These are phyloP conservation scores for Salvelinus sp. DNA, from an alignment of 2,113 vertebrate genomes.

Conservation along the genomic window DNA sequence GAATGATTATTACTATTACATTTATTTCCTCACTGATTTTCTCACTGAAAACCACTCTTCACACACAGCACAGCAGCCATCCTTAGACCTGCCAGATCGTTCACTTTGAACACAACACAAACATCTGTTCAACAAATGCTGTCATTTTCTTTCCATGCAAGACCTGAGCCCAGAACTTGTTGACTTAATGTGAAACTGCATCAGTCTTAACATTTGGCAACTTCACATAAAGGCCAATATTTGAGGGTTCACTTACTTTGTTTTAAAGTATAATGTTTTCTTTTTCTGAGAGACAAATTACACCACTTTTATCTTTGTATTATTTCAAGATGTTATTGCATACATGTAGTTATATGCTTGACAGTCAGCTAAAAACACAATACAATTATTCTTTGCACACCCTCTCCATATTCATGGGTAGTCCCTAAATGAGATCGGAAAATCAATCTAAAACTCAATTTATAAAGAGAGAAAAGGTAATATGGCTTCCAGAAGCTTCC, in stretches of 20 bases:
- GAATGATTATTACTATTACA: not conserved
- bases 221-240: slow-evolving; percentile 6
- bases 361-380: not conserved
- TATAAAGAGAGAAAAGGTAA: not conserved
- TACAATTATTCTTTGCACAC: not conserved
- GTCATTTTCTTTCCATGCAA: slow-evolving; percentile 43
- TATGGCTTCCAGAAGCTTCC: not conserved
- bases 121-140: slow-evolving; percentile 47
- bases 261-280: not conserved
- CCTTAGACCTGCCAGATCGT: slow-evolving; percentile 21
- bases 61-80: slow-evolving; percentile 8
- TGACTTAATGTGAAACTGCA: slow-evolving; percentile 30
- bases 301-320: not conserved
- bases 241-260: slow-evolving; percentile 16
- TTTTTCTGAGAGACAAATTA: not conserved
- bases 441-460: not conserved
- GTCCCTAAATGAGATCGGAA: not conserved
- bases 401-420: not conserved
- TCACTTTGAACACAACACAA: slow-evolving; percentile 39
- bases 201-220: slow-evolving; percentile 40
- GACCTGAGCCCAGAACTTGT: slow-evolving; percentile 25
- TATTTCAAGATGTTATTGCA: not conserved
- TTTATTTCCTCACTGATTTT: slow-evolving; percentile 5
- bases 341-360: not conserved
- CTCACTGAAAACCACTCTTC: slow-evolving; percentile 26